phyloP scores from a whole-genome alignment of 2,888 invertebrate species.

The Teleiodes luculella region DNA sequence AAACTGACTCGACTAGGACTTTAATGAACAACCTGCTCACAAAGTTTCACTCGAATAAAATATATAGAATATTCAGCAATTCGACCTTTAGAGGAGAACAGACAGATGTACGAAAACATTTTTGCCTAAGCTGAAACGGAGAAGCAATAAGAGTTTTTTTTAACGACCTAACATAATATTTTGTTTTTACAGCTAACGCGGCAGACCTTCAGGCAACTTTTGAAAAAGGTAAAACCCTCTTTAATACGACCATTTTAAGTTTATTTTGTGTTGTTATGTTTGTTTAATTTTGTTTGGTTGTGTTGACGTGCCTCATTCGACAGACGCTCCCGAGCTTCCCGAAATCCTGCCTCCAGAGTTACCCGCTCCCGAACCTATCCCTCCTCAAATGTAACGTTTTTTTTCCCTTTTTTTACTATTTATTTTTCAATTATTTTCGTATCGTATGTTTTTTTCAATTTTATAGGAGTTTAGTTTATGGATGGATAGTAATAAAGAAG shows the following conservation, averaged over 20 bases:
- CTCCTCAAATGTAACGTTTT: constrained; percentile 6
- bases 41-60: no score
- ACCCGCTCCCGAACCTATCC: constrained; percentile 35
- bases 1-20: no score
- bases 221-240: constrained; percentile 44
- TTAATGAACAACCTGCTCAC: no score
- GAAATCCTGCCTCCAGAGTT: constrained; percentile 57
- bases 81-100: no score
- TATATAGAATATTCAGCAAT: no score
- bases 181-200: constrained; percentile 41
- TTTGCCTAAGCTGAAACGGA: no score
- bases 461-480: background rate
- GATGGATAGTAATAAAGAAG: no score
- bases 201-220: constrained; percentile 36
- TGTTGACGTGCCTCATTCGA: constrained; percentile 25
- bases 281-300: background rate
- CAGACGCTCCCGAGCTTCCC: constrained; percentile 65
- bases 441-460: background rate
- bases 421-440: background rate
- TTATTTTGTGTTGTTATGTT: background rate
- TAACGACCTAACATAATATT: no score
- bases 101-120: no score
- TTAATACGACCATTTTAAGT: background rate
- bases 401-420: background rate
- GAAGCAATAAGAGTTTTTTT: no score